A percentile compares a stretch with the other conserved stretches of the same genome.
Evolutionary conservation across 2,797 vertebrate genomes (phyloP).

Genomic region (Manis crassicaudata): DNA sequence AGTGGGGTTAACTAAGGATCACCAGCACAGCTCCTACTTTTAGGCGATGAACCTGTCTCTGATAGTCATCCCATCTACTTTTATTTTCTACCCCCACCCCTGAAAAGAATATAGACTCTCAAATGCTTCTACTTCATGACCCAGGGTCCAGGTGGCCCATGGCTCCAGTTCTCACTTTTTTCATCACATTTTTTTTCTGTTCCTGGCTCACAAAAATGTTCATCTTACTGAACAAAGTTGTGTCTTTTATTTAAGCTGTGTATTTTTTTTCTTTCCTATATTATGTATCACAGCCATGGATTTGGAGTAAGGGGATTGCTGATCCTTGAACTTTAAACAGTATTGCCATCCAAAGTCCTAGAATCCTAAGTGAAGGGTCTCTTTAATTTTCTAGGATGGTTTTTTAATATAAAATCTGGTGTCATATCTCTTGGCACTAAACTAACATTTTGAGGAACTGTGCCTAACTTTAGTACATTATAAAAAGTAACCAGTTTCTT

Average conservation of each 20-base stretch:
- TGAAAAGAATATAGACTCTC: neutral
- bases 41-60: neutral
- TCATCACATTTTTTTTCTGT: neutral
- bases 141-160: neutral
- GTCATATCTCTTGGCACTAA: conserved; percentile 20
- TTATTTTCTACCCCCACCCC: neutral
- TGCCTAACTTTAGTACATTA: conserved; percentile 40
- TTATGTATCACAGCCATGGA: neutral
- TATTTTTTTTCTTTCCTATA: neutral
- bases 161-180: neutral
- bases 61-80: neutral
- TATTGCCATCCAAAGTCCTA: neutral
- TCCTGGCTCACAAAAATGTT: neutral
- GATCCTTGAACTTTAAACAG: neutral
- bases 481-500: neutral
- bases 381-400: conserved; percentile 5
- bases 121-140: neutral
- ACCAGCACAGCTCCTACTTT: neutral
- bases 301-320: neutral
- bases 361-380: neutral
- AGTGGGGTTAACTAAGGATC: neutral
- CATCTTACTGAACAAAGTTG: neutral
- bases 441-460: too few species aligned
- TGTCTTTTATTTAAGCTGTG: neutral
- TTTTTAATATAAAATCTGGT: conserved; percentile 41